Base-by-base conservation (phyloP, 2,113 vertebrate genomes). In the Mustela nigripes region DNA sequence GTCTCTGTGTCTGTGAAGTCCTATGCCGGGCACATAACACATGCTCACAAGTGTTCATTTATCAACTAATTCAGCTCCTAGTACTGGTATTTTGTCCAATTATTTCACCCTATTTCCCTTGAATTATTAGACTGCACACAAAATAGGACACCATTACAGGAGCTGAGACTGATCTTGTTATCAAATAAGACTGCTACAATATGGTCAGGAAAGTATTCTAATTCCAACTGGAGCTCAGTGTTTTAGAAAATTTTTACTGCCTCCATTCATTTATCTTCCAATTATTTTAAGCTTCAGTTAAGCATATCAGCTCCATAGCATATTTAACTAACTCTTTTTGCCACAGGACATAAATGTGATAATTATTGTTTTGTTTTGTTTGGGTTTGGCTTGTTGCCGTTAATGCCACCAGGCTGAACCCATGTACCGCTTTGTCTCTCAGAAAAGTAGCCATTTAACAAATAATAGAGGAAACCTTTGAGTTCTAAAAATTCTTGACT, bases 381-480 rank as follows among this genome's bases (percentile, higher is more conserved):
- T 95, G 65, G 16, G 21, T 91, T 91, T 87, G 19, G 4, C 76
- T 94, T 92, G 42, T 62, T 80, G 42, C 19, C 6, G 10, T 81
- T 91, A 86, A 84, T 80, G n/a, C 14, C 50, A 56, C 45, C 53
- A 80, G 83, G 1, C 24, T 97, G 67, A 90, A 88, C 11, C 24
- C 31, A 48, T 39, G 74, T 53, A 67, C 56, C n/a, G 48, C 62
- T 94, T 65, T 95, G 50, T 95, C 79, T 76, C 31, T 95, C 26
- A 31, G 79, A 53, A 95, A 97, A 91, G 56, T 69, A 92, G 53
- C 53, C 60, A 82, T 81, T 96, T 94, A 95, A 91, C 79, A 89
- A 83, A 95, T 95, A 97, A 85, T 65, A 96, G 91, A 96, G 94
- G 89, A 98, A 96, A 81, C 21, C 92, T 95, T 97, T 97, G 88